These are phyloP conservation scores for Microcaecilia unicolor DNA, from an alignment of 2,797 vertebrate species.

Conservation along the genomic window DNA sequence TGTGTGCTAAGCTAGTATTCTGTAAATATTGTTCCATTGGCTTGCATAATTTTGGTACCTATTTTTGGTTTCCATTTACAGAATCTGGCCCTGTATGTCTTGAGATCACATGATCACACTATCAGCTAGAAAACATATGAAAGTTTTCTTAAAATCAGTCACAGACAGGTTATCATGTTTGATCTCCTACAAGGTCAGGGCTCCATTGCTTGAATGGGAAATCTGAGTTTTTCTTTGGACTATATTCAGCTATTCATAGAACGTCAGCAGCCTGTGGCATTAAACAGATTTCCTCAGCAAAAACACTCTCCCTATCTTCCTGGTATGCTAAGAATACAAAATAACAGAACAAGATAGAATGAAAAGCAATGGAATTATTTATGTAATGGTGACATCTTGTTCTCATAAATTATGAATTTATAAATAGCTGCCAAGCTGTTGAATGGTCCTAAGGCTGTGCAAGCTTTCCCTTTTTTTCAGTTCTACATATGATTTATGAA, in stretches of 20 bases:
- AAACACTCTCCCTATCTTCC: slow-evolving; percentile 9
- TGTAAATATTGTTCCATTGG: too few species aligned
- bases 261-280: neutral
- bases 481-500: slow-evolving; percentile 45
- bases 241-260: neutral
- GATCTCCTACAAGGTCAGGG: too few species aligned
- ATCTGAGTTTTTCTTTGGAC: too few species aligned
- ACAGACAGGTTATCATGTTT: too few species aligned
- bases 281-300: too few species aligned
- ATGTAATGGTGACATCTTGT: slow-evolving; percentile 44
- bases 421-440: slow-evolving; percentile 32
- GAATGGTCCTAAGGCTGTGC: slow-evolving; percentile 33
- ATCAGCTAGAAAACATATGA: too few species aligned
- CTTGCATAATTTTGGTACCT: too few species aligned
- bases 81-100: neutral
- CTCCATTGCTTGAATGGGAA: too few species aligned
- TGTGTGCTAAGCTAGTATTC: too few species aligned
- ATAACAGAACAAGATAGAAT: slow-evolving; percentile 32
- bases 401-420: slow-evolving; percentile 43
- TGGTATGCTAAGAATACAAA: slow-evolving; percentile 28
- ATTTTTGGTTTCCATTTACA: too few species aligned
- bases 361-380: slow-evolving; percentile 47
- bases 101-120: too few species aligned
- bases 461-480: slow-evolving; percentile 42
- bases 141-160: too few species aligned